These are phyloP conservation scores for Strix occidentalis DNA, from an alignment of 2,797 vertebrate species.

Conservation along the genomic window DNA sequence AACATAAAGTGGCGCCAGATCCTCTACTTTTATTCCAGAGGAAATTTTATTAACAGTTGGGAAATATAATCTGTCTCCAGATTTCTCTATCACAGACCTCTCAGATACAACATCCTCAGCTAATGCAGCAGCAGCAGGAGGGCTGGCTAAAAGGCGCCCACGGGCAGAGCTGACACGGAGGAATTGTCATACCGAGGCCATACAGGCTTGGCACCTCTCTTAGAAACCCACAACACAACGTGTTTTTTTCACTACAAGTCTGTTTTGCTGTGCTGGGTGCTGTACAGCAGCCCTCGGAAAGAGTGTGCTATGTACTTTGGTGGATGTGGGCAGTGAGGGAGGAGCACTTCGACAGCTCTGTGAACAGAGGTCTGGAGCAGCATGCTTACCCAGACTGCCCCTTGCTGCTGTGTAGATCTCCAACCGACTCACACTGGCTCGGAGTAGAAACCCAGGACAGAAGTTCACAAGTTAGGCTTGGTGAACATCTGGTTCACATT, in stretches of 20 bases:
- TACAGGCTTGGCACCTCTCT: not conserved
- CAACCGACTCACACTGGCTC: rapidly evolving
- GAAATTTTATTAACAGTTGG: constrained; percentile 44
- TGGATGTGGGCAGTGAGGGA: not conserved
- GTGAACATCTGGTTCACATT: constrained; percentile 54
- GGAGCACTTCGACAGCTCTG: not conserved
- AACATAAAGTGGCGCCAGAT: constrained; percentile 5
- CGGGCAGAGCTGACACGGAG: not conserved
- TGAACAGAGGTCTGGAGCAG: not conserved
- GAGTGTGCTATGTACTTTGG: not conserved
- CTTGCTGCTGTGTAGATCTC: not conserved
- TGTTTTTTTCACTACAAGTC: not conserved
- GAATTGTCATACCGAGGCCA: rapidly evolving
- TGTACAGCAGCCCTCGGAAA: not conserved
- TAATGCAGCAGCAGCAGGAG: not conserved
- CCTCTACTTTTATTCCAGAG: constrained; percentile 31
- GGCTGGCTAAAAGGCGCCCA: not conserved
- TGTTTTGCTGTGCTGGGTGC: not conserved
- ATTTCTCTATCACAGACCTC: not conserved
- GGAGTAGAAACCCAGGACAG: not conserved
- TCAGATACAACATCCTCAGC: not conserved
- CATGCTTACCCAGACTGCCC: rapidly evolving
- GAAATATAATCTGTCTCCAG: constrained; percentile 12
- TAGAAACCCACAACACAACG: not conserved
- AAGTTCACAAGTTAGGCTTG: not conserved